Conservation (phyloP, 1,140 invertebrate genomes). For the Drosophila novamexicana region DNA sequence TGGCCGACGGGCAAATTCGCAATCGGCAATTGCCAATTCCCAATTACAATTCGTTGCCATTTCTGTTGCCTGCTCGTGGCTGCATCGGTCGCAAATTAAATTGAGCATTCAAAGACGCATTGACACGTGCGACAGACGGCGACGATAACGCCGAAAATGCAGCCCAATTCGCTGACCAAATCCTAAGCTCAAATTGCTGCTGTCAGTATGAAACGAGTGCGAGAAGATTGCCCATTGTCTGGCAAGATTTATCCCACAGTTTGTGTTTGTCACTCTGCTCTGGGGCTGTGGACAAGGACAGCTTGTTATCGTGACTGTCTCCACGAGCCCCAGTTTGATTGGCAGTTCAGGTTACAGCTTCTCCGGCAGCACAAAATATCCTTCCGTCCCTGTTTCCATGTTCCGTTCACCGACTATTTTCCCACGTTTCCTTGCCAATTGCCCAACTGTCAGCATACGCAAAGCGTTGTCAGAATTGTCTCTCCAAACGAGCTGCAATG, state of each 20-base stretch:
- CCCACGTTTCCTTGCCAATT: conserved; percentile 44
- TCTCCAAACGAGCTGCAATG: conserved; percentile 13
- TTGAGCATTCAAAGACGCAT: conserved; percentile 79
- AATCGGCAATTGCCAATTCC: conserved; percentile 18
- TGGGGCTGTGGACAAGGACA: conserved; percentile 41
- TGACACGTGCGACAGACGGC: conserved; percentile 63
- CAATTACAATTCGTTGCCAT: conserved; percentile 53
- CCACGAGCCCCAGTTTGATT: conserved; percentile 59
- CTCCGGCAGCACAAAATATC: conserved; percentile 42
- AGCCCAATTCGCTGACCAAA: conserved; percentile 15
- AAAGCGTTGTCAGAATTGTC: conserved; percentile 44
- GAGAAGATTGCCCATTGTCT: conserved; percentile 32
- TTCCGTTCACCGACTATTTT: conserved; percentile 45
- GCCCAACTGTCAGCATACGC: conserved; percentile 43
- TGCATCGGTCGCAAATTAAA: conserved; percentile 64
- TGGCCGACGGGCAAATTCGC: conserved; percentile 26
- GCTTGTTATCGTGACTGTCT: conserved; percentile 73
- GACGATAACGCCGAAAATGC: conserved; percentile 34
- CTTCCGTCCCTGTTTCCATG: conserved; percentile 35
- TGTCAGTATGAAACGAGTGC: conserved; percentile 49
- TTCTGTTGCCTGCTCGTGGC: conserved; percentile 12
- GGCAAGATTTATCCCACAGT: conserved; percentile 70
- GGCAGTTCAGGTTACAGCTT: conserved; percentile 71
- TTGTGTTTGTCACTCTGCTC: conserved; percentile 74
- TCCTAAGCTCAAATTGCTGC: conserved; percentile 64